These are phyloP conservation scores for Drosophila kanapiae DNA, from an alignment of 1,140 invertebrate species.

Conservation along the genomic window DNA sequence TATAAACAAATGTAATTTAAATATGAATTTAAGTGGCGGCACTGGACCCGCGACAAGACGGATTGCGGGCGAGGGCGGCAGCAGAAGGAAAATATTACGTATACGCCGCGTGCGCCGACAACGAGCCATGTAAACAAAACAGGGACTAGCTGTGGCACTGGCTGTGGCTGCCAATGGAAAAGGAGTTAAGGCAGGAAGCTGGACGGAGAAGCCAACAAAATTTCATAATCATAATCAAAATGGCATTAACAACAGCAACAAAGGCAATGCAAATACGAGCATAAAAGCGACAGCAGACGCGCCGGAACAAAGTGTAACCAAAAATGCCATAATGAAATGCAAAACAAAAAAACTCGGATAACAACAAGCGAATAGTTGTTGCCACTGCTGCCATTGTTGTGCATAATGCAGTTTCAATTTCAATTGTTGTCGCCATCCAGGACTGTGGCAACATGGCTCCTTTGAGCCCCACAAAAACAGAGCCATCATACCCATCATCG, in stretches of 20 bases:
- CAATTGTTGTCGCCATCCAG: conserved; percentile 75
- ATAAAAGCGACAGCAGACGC: conserved; percentile 74
- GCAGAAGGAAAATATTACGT: conserved; percentile 57
- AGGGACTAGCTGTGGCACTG: conserved; percentile 28
- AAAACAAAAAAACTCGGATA: conserved; percentile 44
- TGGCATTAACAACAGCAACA: conserved; percentile 83
- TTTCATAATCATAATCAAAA: conserved; percentile 84
- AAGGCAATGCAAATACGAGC: conserved; percentile 79
- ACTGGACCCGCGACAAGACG: conserved; percentile 46
- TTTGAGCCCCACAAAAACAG: conserved; percentile 41
- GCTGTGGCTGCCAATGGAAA: conserved; percentile 36
- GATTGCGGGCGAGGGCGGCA: conserved; percentile 35
- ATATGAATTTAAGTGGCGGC: conserved; percentile 76
- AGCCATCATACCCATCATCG: conserved; percentile 33
- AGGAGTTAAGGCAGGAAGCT: conserved; percentile 29
- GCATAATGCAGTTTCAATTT: conserved; percentile 84
- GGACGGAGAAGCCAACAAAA: conserved; percentile 61
- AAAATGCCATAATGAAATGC: conserved; percentile 81
- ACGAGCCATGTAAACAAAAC: conserved; percentile 81
- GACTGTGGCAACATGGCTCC: conserved; percentile 48
- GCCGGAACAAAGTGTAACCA: conserved; percentile 77
- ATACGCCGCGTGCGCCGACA: conserved; percentile 71
- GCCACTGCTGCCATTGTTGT: conserved; percentile 51
- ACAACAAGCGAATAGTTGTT: conserved; percentile 55
- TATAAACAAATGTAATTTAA: conserved; percentile 77